phyloP scores from a whole-genome alignment of 1,140 invertebrate species.

The Drosophila triauraria region DNA sequence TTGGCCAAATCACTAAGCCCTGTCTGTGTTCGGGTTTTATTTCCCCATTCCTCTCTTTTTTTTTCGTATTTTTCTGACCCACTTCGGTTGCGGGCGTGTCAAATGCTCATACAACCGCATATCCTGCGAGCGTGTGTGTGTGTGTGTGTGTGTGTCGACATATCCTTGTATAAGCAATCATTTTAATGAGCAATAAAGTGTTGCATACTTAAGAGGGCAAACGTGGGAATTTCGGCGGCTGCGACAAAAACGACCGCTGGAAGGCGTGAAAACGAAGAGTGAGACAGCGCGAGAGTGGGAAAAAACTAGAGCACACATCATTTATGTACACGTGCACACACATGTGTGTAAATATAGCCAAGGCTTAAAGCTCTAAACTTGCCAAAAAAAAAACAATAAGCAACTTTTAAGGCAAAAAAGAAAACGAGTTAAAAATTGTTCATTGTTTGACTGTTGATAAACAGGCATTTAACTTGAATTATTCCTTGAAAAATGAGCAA shows the following conservation, averaged over 20 bases:
- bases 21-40: neutral
- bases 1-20: neutral
- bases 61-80: slow-evolving; percentile 12
- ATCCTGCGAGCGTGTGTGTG: neutral
- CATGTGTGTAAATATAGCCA: slow-evolving; percentile 7
- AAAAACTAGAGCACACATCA: slow-evolving; percentile 40
- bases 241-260: slow-evolving; percentile 36
- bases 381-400: slow-evolving; percentile 3
- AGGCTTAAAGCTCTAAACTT: slow-evolving; percentile 32
- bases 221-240: slow-evolving; percentile 54
- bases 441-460: slow-evolving; percentile 69
- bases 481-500: slow-evolving; percentile 43
- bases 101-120: slow-evolving; percentile 22
- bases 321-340: slow-evolving; percentile 1
- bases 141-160: neutral
- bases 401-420: neutral
- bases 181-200: slow-evolving; percentile 78
- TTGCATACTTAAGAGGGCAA: slow-evolving; percentile 67
- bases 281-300: neutral
- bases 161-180: slow-evolving; percentile 54
- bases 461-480: slow-evolving; percentile 70
- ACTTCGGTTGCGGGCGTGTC: slow-evolving; percentile 27
- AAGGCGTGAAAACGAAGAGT: slow-evolving; percentile 15
- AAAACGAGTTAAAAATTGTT: neutral
- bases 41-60: neutral